These are phyloP conservation scores for Xerus rutilus DNA, from an alignment of 2,797 vertebrate species.

Conservation along the genomic window DNA sequence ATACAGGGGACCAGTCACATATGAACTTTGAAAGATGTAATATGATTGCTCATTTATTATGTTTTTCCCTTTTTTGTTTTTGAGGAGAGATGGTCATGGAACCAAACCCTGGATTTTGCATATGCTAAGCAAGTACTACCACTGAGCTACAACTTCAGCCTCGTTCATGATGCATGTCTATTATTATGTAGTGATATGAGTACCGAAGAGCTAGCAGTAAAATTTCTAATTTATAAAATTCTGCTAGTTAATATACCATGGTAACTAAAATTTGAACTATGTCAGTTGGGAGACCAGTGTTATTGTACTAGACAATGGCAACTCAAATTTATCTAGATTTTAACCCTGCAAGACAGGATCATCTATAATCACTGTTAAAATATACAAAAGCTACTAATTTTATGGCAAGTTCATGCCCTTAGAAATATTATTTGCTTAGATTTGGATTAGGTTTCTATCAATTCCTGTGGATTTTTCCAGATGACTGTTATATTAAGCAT, in stretches of 20 bases:
- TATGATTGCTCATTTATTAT: background rate
- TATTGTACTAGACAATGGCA: background rate
- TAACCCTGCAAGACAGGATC: background rate
- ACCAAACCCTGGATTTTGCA: background rate
- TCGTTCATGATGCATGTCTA: background rate
- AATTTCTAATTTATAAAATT: background rate
- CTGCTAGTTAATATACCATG: background rate
- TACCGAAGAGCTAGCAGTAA: background rate
- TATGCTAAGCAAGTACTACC: background rate
- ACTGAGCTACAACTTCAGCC: rapidly evolving
- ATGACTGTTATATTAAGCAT: background rate
- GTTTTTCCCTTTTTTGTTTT: no score
- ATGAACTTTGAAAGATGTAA: background rate
- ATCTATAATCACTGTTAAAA: background rate
- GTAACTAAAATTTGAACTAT: background rate
- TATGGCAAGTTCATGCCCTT: background rate
- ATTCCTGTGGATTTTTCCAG: background rate
- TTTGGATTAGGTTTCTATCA: background rate
- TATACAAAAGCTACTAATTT: background rate
- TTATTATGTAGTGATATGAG: background rate
- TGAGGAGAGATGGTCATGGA: no score
- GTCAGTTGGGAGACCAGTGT: background rate
- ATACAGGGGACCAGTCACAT: background rate
- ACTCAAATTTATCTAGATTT: background rate
- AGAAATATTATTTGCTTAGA: no score